Evolutionary conservation across 1,140 invertebrate species (phyloP).

Genomic region (Trichonephila clavata): DNA sequence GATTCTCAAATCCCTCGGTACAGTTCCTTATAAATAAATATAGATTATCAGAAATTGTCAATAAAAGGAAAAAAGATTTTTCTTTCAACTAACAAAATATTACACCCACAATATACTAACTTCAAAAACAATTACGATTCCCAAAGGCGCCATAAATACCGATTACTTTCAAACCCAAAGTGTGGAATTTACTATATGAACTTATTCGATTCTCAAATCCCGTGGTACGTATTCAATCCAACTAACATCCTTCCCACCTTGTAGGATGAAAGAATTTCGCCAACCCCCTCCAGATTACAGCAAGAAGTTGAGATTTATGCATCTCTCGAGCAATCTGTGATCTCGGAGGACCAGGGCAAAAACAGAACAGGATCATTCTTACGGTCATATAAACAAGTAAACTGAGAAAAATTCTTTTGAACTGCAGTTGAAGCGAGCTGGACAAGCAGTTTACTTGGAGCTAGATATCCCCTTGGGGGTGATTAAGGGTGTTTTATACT

Average conservation of each 20-base stretch:
- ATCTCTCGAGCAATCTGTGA: conserved; percentile 31
- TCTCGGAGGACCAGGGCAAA: conserved; percentile 23
- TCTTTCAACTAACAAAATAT: background rate
- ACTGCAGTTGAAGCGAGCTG: conserved; percentile 10
- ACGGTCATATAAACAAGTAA: conserved; percentile 56
- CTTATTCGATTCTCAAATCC: conserved; percentile 36
- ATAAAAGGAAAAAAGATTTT: background rate
- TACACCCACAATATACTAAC: background rate
- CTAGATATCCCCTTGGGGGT: conserved; percentile 11
- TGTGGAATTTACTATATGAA: background rate
- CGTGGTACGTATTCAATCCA: conserved; percentile 51
- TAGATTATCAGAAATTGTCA: too few relatives aligned
- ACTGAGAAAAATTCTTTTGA: conserved; percentile 36
- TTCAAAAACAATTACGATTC: too few relatives aligned
- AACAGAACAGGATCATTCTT: conserved; percentile 26
- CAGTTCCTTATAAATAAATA: too few relatives aligned
- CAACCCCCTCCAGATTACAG: conserved; percentile 31
- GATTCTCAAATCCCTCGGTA: too few relatives aligned
- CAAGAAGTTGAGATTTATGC: conserved; percentile 59
- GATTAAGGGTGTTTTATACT: conserved; percentile 40
- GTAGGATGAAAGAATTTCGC: background rate
- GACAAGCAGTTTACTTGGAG: conserved; percentile 15
- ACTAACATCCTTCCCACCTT: conserved; percentile 39
- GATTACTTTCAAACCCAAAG: background rate
- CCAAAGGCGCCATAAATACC: background rate